Evolutionary conservation across 1,140 invertebrate species (phyloP).

Genomic region (Meloidogyne exigua): DNA sequence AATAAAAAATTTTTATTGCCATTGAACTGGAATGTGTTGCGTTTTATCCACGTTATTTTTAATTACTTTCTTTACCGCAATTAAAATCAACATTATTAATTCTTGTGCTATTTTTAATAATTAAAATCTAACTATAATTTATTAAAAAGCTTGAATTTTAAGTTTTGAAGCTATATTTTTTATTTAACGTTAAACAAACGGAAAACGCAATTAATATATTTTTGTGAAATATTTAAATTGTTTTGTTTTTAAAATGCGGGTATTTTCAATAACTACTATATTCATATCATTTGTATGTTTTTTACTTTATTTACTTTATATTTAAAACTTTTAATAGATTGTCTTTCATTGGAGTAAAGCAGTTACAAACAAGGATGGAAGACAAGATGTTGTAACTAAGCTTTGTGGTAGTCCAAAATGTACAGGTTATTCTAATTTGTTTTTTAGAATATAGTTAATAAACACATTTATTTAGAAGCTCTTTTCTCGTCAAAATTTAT

Average conservation of each 20-base stretch:
- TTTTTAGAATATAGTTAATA: neutral
- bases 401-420: conserved; percentile 17
- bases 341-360: neutral
- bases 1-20: neutral
- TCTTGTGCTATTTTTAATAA: neutral
- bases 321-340: neutral
- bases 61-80: neutral
- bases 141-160: neutral
- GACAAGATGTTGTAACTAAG: neutral
- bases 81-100: neutral
- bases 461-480: neutral
- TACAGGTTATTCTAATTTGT: neutral
- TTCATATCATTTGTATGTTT: neutral
- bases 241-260: neutral
- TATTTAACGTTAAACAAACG: neutral
- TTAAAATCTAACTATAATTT: neutral
- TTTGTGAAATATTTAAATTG: neutral
- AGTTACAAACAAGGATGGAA: neutral
- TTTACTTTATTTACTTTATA: neutral
- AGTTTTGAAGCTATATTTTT: neutral
- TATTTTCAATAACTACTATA: neutral
- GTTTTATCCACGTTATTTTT: neutral
- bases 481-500: conserved; percentile 19
- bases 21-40: neutral
- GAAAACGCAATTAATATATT: no score